Base-by-base conservation (phyloP, 2,797 vertebrate species). In the Enteromius treurensis region DNA sequence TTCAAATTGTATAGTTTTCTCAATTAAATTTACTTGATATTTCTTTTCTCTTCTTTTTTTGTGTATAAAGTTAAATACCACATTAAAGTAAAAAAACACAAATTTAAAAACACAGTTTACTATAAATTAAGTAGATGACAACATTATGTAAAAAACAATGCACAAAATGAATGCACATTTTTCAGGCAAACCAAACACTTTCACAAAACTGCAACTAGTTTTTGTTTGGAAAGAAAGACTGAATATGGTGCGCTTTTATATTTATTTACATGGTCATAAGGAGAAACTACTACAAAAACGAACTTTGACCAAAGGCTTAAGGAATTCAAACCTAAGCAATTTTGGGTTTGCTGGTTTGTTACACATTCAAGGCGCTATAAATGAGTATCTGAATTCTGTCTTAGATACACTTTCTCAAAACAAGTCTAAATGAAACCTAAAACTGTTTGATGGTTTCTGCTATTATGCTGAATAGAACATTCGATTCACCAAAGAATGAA, bases 221-320 rank as follows among this genome's bases (percentile, higher is more conserved):
- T 65, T 65, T 65, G 15, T 7, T 65, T 65, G 17, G 62, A 65
- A 65, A 32, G 26, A 32, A 64, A 17, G 26, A 32, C 14, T 1
- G 15, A 6, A 64, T 29, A 29, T 29, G 13, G 23, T 26, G n/a
- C 4, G 14, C 5, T 62, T 64, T 29, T 32, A 17, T 32, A 19
- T 13, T 51, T 32, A 32, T 51, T 26, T 4, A 37, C 7, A 14
- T 55, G 19, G 32, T 55, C 21, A 55, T 6, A 75, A 21, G 32
- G 21, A 75, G 6, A 75, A 55, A 55, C 62, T 21, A 19, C 17
- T 2, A 21, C 11, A 55, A 53, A 75, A 55, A 9, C 15, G 13
- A 75, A 13, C 73, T 55, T 75, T 75, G 32, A 55, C 32, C 49
- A 55, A n/a, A 55, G 34, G 11, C 11, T 23, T 75, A 55, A 75